Evolutionary conservation across 2,113 vertebrate genomes (phyloP), one percentile per base, ranked within the genome.

Genomic region (Loxodonta africana): DNA sequence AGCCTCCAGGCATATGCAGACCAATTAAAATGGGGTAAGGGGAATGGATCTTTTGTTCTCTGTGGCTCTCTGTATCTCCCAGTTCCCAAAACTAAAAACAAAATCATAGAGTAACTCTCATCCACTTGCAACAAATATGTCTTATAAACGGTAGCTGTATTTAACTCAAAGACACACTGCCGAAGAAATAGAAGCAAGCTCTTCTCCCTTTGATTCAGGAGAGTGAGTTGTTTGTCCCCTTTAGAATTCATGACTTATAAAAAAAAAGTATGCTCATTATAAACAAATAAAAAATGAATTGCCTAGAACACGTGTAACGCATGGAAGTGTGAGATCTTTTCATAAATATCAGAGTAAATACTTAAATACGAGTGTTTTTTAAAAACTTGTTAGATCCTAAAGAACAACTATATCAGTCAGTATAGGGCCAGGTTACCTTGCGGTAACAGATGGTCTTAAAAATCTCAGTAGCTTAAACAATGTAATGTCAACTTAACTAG

Each of bases 241-340:
- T 90, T 95, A 60, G 28, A 90, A 76, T 37, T 95, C 33, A 90
- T 93, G 46, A 46, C 48, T n/a, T 15, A 14, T 62, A 91, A 48
- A 33, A 67, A 91, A 63, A 67, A 78, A 4, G 48, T 83, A 14
- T 46, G 20, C 15, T 84, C 21, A 23, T 88, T 84, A 60, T 83
- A 88, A 85, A 87, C 6, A 71, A 93, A 80, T 11, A 78, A 78
- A 62, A 94, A n/a, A 60, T 69, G 82, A 90, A 81, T 76, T 60
- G 12, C 41, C 65, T n/a, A 86, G 48, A 88, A 74, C 78, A 90
- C 2, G 28, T 26, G 48, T 44, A 57, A 23, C 21, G 5, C 73
- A 65, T 67, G 63, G 46, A 73, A 37, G 5, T 65, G 41, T 80
- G 53, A 60, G n/a, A 89, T 20, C 1, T 46, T 60, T 93, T 86